Base-by-base conservation (phyloP, 2,888 invertebrate genomes). In the Syrista parreyssii region DNA sequence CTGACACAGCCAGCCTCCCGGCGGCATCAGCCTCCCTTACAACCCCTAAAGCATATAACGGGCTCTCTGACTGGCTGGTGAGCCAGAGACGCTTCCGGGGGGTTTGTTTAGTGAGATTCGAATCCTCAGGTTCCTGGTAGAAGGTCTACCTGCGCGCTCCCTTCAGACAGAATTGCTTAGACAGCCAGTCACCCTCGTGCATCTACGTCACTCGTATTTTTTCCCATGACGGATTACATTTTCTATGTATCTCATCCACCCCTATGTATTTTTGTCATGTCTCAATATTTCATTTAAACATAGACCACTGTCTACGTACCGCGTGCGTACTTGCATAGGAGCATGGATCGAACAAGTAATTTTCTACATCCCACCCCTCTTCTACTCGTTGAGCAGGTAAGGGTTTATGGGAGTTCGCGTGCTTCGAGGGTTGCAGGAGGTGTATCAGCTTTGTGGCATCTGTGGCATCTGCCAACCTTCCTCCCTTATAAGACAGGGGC, bases 381-480 rank as follows among this genome's bases (percentile, higher is more conserved):
- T 40, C 15, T 40, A 1, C 15, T 15, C 6, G 15, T 40, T 40
- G 6, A 40, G 40, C 40, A 40, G 40, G 40, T 40, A 40, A 40
- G 6, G 40, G 40, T 40, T 6, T 40, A 40, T 40, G 40, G 40
- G 6, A 79, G 76, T 76, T 73, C 31, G 74, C 74, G 30, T 40
- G 40, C 6, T 15, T 15, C 15, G 15, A 40, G 40, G 40, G 40
- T 4, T 15, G 40, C 15, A 40, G 30, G 30, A 1, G 30, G 69
- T 30, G 69, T 69, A 69, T 69, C 30, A 32, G 31, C 15, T 32
- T 69, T 40, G 40, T 79, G 76, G 74, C 73, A 72, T 68, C 76
- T 75, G 78, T 71, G 74, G 78, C 73, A 74, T 79, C 79, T 69
- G 69, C 32, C 69, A 30, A 1, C 69, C 32, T 23, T 30, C 30